Base-by-base conservation (phyloP, 2,888 invertebrate genomes). In the Pachliopta kotzebuea region DNA sequence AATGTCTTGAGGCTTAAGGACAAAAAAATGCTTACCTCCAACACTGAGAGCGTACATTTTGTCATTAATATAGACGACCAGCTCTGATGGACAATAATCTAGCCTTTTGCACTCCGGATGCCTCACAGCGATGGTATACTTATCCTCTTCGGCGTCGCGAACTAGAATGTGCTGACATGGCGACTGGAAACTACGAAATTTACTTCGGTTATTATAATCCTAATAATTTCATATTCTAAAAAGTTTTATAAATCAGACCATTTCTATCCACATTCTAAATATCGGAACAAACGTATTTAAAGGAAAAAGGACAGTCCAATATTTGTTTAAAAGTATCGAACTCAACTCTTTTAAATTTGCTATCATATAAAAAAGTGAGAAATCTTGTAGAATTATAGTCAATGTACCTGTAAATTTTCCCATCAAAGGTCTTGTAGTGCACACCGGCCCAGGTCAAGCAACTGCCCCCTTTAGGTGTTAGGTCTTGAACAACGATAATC, bases 341-440 rank as follows among this genome's bases (percentile, higher is more conserved):
- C 9, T 37, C 4, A 14, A 1, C 14, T 14, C 14, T 14, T 37
- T 37, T 26, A 26, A 26, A 26, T 26, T 26, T 26, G 26, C 4
- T 26, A 26, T 4, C 26, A 6, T 26, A 6, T 26, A 4, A 26
- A 26, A 26, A 26, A 26, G 6, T 26, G 6, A 26, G 3, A 26
- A 4, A 4, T 26, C 26, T 26, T 3, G 31, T 31, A 31, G 31
- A 8, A 31, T 31, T 9, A 31, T 31, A 31, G 31, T 31, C 11
- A 37, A 14, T 37, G 14, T 84, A 95, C 95, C 94, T 95, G 76
- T 94, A 95, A 56, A 97, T 93, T 73, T 94, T 93, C 9, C 96
- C 96, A 85, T 98, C 97, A 76, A 97, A 97, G 0, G 97, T 97
- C 81, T 96, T 96, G 74, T 95, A 95, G 83, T 97, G 97, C 20